A percentile compares a stretch with the other conserved stretches of the same genome.
Evolutionary conservation across 2,888 invertebrate species (phyloP).

Genomic region (Hoplodrina ambigua): DNA sequence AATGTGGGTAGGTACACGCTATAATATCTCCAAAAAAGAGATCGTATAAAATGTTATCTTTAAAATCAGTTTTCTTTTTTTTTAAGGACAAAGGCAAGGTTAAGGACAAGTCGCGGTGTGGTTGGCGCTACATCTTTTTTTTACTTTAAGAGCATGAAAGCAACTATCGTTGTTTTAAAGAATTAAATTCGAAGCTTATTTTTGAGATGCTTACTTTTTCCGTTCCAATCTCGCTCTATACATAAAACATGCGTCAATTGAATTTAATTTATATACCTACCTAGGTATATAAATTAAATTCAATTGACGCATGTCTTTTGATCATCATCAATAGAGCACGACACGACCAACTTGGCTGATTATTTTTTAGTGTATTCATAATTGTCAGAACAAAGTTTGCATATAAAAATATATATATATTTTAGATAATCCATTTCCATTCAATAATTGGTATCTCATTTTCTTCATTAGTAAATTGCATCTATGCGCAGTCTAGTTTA

Average conservation of each 20-base stretch:
- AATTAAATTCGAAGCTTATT: background rate
- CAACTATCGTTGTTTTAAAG: background rate
- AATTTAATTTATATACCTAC: no score
- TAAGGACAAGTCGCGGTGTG: slow-evolving; percentile 20
- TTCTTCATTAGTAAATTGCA: no score
- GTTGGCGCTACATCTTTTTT: slow-evolving; percentile 26
- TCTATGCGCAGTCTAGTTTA: background rate
- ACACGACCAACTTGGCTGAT: no score
- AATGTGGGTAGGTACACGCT: slow-evolving; percentile 26
- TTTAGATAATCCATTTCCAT: no score
- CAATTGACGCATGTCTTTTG: no score
- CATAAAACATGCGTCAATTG: no score
- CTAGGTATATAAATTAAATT: no score
- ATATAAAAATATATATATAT: no score
- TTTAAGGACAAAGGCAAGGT: slow-evolving; percentile 33
- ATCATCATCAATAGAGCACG: no score
- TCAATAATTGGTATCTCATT: no score
- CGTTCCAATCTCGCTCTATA: background rate
- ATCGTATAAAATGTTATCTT: slow-evolving; percentile 54
- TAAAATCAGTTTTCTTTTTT: slow-evolving; percentile 46
- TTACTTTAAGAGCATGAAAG: background rate
- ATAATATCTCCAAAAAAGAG: slow-evolving; percentile 33
- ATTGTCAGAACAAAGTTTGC: no score
- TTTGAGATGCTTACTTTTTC: background rate
- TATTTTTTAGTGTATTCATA: no score